phyloP scores from a whole-genome alignment of 2,797 vertebrate species.

The Masticophis lateralis region DNA sequence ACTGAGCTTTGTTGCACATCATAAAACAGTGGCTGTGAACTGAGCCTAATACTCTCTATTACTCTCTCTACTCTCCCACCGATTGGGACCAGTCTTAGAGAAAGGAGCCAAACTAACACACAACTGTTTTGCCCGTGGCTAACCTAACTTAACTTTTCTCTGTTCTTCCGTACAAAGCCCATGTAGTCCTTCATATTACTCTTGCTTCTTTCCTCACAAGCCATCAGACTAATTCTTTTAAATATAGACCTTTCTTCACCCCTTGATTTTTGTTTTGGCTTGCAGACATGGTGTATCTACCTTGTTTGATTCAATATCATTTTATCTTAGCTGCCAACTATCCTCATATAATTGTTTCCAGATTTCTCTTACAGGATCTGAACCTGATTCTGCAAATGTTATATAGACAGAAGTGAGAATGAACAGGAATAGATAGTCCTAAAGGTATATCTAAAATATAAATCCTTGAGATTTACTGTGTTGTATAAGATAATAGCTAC shows the following conservation, averaged over 20 bases:
- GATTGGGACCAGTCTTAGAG: no score
- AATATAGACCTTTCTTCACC: background rate
- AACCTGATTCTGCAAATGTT: background rate
- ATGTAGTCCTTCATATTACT: background rate
- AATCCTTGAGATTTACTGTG: background rate
- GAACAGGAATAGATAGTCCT: background rate
- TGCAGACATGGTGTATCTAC: background rate
- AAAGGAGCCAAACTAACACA: background rate
- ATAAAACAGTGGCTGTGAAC: no score
- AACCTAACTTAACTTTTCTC: background rate
- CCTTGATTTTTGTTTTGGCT: background rate
- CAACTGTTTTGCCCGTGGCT: background rate
- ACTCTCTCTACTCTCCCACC: no score
- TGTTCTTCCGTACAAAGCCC: background rate
- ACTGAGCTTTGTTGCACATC: no score
- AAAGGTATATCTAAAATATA: background rate
- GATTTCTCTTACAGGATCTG: background rate
- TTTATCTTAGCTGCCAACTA: background rate
- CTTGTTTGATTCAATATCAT: background rate
- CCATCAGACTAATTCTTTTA: background rate
- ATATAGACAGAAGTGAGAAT: background rate
- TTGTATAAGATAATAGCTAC: background rate
- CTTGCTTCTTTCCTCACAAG: background rate
- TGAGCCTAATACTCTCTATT: no score
- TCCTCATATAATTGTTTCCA: background rate